Evolutionary conservation across 1,140 invertebrate species (phyloP), one percentile per base, ranked within the genome.

Genomic region (Drosophila repleta): DNA sequence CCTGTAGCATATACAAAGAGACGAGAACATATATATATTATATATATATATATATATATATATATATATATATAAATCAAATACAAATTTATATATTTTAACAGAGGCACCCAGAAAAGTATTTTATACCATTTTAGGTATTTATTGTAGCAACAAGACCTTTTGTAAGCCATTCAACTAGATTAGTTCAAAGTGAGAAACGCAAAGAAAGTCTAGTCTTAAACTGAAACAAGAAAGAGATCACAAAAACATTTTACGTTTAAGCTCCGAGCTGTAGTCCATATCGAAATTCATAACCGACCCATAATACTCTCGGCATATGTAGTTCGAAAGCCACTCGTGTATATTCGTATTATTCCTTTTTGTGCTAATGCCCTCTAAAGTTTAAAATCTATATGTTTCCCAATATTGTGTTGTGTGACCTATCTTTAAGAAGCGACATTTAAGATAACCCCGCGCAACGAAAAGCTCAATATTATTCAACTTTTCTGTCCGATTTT

Each of bases 101-200:
- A 72, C 70, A 72, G 66, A 78, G 74, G 66, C 82, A 75, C 82
- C 68, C 71, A 56, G 61, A 39, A 72, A 71, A 72, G 82, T 82
- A 85, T 87, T 87, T 87, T 87, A 75, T 71, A 78, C 78, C 81
- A 61, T 75, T 85, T 84, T 74, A 73, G 78, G 70, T 62, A 81
- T 68, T 74, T 75, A 79, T 72, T 74, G 45, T 52, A 77, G 55
- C 65, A 70, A 76, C 62, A 67, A 74, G 53, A 66, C 21, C 45
- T 66, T 84, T 83, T 82, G 65, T 83, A 76, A 79, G 72, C 73
- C 79, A 74, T 57, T 48, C 37, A 73, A 41, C 46, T 63, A 67
- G 55, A 55, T 70, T 58, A 79, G 48, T 29, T 52, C 58, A 55
- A 17, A 3, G 35, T 17, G 20, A 41, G 13, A 67, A 55, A 29